A percentile compares a stretch with the other conserved stretches of the same genome.
Conservation (phyloP, 2,113 vertebrate species). For the Pteropus alecto region DNA sequence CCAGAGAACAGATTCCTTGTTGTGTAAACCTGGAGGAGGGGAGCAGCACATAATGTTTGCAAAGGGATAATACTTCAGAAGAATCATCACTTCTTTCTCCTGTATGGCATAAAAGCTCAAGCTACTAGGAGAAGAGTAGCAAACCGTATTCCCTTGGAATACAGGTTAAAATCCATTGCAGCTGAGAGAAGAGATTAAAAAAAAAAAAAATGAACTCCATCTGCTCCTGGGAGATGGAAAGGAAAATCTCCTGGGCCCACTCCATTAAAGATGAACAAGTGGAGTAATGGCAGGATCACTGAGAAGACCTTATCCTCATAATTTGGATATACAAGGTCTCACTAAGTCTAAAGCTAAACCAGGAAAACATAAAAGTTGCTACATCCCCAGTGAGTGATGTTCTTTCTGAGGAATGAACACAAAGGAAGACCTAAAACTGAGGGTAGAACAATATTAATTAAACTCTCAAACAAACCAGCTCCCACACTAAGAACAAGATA, state of each 20-base stretch:
- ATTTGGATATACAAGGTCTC: background rate
- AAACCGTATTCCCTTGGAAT: background rate
- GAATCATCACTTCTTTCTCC: background rate
- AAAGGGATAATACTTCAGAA: background rate
- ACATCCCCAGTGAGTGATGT: background rate
- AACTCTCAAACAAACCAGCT: background rate
- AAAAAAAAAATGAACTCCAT: background rate
- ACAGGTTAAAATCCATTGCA: background rate
- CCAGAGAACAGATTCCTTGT: background rate
- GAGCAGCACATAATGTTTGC: background rate
- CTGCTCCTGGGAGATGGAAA: no score
- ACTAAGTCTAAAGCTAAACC: background rate
- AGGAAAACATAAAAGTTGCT: background rate
- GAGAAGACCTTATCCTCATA: background rate
- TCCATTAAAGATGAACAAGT: background rate
- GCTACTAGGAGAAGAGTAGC: background rate
- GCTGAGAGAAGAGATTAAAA: background rate
- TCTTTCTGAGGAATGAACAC: background rate
- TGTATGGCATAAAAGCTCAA: background rate
- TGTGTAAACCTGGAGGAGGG: background rate
- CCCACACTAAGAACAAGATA: background rate
- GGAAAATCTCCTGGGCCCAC: background rate
- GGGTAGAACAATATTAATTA: background rate
- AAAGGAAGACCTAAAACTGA: background rate
- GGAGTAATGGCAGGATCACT: background rate